A percentile compares a stretch with the other conserved stretches of the same genome.
These are phyloP conservation scores for Trachelus tabidus DNA, from an alignment of 2,888 invertebrate species.

Conservation along the genomic window DNA sequence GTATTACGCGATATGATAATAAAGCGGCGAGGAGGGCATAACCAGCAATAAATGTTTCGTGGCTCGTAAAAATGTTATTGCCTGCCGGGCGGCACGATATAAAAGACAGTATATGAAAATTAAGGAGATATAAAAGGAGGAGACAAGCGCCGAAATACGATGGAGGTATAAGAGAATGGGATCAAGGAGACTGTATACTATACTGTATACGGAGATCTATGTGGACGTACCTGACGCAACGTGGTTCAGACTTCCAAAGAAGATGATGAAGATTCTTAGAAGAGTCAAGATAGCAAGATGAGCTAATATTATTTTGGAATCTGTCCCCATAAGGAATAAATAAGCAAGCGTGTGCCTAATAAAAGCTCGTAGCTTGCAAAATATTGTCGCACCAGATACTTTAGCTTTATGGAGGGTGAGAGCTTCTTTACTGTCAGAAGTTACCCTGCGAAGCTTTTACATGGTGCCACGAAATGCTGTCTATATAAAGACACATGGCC, in stretches of 20 bases:
- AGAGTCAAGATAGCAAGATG: not conserved
- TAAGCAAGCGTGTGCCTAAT: conserved; percentile 50
- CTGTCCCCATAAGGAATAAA: conserved; percentile 52
- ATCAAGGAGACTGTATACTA: not conserved
- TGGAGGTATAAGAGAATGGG: not conserved
- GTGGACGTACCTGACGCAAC: not conserved
- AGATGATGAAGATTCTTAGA: not conserved
- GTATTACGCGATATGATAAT: conserved; percentile 48
- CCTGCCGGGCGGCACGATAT: conserved; percentile 43
- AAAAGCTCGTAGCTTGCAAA: conserved; percentile 43
- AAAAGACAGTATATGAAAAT: conserved; percentile 37
- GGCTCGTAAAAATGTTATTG: conserved; percentile 61
- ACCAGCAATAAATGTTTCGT: conserved; percentile 59
- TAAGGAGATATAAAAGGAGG: conserved; percentile 25
- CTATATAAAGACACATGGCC: conserved; percentile 58
- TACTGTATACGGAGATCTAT: not conserved
- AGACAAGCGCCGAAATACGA: conserved; percentile 22
- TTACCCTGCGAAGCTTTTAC: conserved; percentile 32
- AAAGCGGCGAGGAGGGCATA: conserved; percentile 43
- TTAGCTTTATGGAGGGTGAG: not conserved
- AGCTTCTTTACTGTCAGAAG: conserved; percentile 24
- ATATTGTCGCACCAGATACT: conserved; percentile 35
- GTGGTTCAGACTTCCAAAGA: not conserved
- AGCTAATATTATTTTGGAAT: conserved; percentile 48
- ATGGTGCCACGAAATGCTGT: conserved; percentile 41